phyloP scores from a whole-genome alignment of 2,113 vertebrate species.

The Otis tarda region DNA sequence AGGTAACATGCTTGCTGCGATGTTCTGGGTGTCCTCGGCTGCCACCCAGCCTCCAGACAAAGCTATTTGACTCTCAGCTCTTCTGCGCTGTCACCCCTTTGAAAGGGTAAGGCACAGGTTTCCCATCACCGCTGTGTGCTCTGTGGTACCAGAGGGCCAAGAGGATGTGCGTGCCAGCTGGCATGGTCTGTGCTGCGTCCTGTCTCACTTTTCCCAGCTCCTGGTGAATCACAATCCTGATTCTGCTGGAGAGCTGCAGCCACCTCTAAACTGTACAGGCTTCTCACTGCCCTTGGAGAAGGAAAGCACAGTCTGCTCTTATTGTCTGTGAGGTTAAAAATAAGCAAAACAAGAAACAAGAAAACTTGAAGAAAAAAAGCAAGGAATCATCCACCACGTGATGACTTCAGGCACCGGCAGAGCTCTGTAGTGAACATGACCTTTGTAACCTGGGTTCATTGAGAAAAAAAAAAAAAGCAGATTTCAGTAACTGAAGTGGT shows the following conservation, averaged over 20 bases:
- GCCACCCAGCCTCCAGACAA: background rate
- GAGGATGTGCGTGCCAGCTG: rapidly evolving
- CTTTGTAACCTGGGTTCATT: background rate
- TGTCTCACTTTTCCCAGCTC: background rate
- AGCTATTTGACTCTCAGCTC: background rate
- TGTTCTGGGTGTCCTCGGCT: background rate
- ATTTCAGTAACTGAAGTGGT: background rate
- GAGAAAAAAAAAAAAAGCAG: background rate
- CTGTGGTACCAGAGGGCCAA: background rate
- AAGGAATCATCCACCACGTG: background rate
- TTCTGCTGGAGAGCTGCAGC: background rate
- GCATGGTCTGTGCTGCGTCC: background rate
- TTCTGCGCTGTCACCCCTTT: background rate
- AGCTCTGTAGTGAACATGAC: background rate
- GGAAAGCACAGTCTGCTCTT: background rate
- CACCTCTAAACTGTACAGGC: background rate
- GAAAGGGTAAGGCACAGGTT: background rate
- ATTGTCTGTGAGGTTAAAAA: background rate
- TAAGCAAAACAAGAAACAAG: background rate
- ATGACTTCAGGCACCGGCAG: background rate
- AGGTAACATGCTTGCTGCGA: background rate
- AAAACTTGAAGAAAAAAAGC: background rate
- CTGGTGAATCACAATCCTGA: background rate
- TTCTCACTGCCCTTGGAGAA: background rate
- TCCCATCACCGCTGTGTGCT: rapidly evolving